Base-by-base conservation (phyloP, 2,113 vertebrate genomes). In the Gopherus evgoodei region DNA sequence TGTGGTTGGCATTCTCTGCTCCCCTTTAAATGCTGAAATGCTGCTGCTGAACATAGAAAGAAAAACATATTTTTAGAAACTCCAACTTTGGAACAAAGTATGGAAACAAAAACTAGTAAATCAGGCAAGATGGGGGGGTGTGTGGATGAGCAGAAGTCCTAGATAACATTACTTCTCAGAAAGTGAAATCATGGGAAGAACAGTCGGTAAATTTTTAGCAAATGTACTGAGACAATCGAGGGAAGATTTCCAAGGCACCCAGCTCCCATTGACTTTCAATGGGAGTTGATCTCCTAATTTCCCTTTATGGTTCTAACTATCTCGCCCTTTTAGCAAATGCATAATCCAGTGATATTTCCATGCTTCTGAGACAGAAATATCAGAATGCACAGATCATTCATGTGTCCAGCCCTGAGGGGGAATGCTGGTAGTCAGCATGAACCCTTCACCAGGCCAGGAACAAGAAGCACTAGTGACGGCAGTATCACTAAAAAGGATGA, bases 361-460 rank as follows among this genome's bases (percentile, higher is more conserved):
- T 27, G 54, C 87, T 90, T 83, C 52, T 0, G 1, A 93, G 84
- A 83, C 87, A 88, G 87, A 94, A 25, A 87, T 94, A n/a, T 0
- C 4, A 44, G 83, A 91, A 62, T 35, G 84, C 11, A 35, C 85
- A 94, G 86, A 80, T 89, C 0, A 0, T 54, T 89, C 72, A 79
- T 11, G 5, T 0, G 87, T 0, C 0, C 90, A 89, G 11, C 25
- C 50, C 49, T 1, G 0, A 0, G 0, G 0, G 17, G 44, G 90
- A 21, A 35, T 93, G 62, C 91, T 89, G 29, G 52, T 44, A 83
- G 44, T 31, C 69, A 92, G 31, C 44, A 87, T 76, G 75, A 84
- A 78, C 91, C 88, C 42, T 90, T 81, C 86, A 62, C 72, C 94
- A 88, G 44, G 81, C 29, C 54, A 84, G 21, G 78, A 47, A 82